Evolutionary conservation across 1,140 invertebrate genomes (phyloP).

Genomic region (Chironomus tepperi): DNA sequence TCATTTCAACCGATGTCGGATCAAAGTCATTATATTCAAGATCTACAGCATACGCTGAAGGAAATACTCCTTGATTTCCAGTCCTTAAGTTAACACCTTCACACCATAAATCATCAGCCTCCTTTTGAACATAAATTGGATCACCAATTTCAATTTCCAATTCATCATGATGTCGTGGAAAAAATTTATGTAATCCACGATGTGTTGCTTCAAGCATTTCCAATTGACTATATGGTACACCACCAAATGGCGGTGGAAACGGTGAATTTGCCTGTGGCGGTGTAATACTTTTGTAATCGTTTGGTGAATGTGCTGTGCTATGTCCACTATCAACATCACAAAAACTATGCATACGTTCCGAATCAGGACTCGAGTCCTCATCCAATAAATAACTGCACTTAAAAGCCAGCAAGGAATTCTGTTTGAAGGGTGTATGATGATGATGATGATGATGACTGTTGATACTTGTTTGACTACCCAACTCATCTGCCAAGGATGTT

Average conservation of each 20-base stretch:
- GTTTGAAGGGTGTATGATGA: constrained; percentile 26
- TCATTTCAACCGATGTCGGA: constrained; percentile 71
- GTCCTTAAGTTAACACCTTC: constrained; percentile 93
- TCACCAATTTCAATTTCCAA: constrained; percentile 95
- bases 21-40: constrained; percentile 93
- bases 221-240: constrained; percentile 66
- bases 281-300: constrained; percentile 75
- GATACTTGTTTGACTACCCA: constrained; percentile 39
- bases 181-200: constrained; percentile 88
- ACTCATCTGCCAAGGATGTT: constrained; percentile 61
- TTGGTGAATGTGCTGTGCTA: constrained; percentile 79
- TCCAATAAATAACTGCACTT: constrained; percentile 68
- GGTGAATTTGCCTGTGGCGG: constrained; percentile 50
- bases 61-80: constrained; percentile 89
- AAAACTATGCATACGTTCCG: constrained; percentile 64
- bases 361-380: constrained; percentile 74
- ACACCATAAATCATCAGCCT: constrained; percentile 95
- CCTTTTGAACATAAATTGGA: constrained; percentile 92
- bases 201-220: constrained; percentile 92
- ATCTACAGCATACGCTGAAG: constrained; percentile 92
- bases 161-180: constrained; percentile 89
- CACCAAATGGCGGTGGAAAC: constrained; percentile 48
- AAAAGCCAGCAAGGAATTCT: constrained; percentile 58
- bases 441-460: constrained; percentile 40
- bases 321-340: constrained; percentile 77